Evolutionary conservation across 2,113 vertebrate genomes (phyloP), one percentile per base, ranked within the genome.

Genomic region (Gambusia affinis): DNA sequence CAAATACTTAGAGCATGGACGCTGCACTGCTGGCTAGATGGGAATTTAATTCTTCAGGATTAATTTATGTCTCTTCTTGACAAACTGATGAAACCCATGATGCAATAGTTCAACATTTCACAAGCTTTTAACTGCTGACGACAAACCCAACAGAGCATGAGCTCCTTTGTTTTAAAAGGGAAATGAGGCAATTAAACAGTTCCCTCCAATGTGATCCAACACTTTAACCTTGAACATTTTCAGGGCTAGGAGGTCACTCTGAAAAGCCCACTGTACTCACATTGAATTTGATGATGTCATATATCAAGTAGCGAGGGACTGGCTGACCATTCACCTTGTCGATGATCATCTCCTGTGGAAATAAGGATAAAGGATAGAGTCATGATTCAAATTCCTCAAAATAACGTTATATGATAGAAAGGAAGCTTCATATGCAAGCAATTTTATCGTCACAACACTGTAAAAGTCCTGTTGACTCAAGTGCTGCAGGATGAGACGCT

Each of bases 221-320:
- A 72, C 65, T 31, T 79, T 63, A 24, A 75, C 68, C 37, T 35
- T 57, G 15, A 30, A 60, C 19, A 63, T 75, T 70, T 68, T 74
- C 64, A 17, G 60, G n/a, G 64, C 42, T 4, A 4, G 72, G 15
- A 47, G 70, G 69, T 79, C 60, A 79, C 69, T 79, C 65, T 80
- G 17, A 64, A 72, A 70, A 6, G 47, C 62, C 35, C 14, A 15
- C 10, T 71, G 54, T 91, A 99, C 98, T 99, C 94, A 99, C 98
- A 66, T 93, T 98, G 90, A 98, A 98, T 93, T 99, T 99, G 92
- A 99, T 95, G 92, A 99, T 99, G 95, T 99, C 98, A 51, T 99
- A 99, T 94, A 99, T 99, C 94, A 99, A 95, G 89, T 98, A 99
- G 72, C 97, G 96, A 60, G 98, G 98, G 81, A 99, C 97, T 0